Conservation (phyloP, 2,888 invertebrate genomes). For the Drosophila mayaguana region DNA sequence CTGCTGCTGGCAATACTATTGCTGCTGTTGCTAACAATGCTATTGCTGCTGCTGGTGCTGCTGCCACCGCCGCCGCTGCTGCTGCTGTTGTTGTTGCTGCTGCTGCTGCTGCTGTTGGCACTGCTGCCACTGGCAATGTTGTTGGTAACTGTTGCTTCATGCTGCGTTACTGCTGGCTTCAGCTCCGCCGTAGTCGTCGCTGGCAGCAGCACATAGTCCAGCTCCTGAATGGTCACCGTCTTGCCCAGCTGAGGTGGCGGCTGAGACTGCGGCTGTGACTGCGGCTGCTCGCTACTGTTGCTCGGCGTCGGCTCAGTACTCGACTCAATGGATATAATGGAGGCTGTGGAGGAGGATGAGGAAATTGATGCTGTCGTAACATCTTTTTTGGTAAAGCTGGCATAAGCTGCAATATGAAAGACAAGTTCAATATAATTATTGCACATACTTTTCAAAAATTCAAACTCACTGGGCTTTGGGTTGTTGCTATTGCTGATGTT, state of each 20-base stretch:
- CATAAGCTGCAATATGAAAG: slow-evolving; percentile 44
- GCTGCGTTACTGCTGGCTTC: slow-evolving; percentile 30
- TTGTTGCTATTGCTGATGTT: slow-evolving; percentile 38
- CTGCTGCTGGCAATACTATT: slow-evolving; percentile 11
- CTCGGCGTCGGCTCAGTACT: slow-evolving; percentile 30
- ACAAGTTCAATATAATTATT: background rate
- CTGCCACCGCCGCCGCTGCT: background rate
- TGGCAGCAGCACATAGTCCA: slow-evolving; percentile 66
- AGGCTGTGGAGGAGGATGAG: slow-evolving; percentile 64
- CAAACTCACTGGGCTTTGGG: slow-evolving; percentile 69
- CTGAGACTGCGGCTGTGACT: slow-evolving; percentile 22
- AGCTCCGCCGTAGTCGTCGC: slow-evolving; percentile 59
- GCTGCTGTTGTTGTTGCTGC: slow-evolving; percentile 4
- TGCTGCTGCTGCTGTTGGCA: slow-evolving; percentile 7
- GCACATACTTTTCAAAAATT: no score
- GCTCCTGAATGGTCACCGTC: slow-evolving; percentile 52
- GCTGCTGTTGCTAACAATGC: slow-evolving; percentile 12
- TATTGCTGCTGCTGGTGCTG: slow-evolving; percentile 7
- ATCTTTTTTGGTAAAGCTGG: slow-evolving; percentile 76
- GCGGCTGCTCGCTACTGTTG: slow-evolving; percentile 28
- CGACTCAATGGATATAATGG: slow-evolving; percentile 70
- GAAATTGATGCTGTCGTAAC: slow-evolving; percentile 53
- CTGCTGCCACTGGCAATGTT: slow-evolving; percentile 11
- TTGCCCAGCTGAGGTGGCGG: slow-evolving; percentile 36
- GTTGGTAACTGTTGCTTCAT: slow-evolving; percentile 36